Conservation (phyloP, 2,797 vertebrate genomes). For the Netta rufina region DNA sequence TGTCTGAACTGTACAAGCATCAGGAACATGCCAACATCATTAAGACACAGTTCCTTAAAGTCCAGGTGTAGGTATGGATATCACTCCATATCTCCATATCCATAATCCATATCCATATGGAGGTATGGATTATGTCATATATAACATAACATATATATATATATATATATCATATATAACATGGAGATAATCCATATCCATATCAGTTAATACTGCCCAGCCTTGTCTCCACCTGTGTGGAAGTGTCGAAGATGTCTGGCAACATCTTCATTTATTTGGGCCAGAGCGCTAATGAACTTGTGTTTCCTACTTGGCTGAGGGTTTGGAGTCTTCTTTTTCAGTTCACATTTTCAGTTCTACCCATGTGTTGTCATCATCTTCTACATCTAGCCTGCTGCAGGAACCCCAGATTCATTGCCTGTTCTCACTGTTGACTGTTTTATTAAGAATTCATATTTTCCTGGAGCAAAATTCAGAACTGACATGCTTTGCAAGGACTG, state of each 20-base stretch:
- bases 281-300: not conserved
- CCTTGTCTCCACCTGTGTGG: not conserved
- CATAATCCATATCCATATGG: no score
- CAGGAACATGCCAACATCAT: not conserved
- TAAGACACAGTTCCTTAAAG: not conserved
- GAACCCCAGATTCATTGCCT: not conserved
- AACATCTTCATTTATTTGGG: slow-evolving; percentile 30
- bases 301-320: slow-evolving; percentile 18
- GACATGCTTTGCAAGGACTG: not conserved
- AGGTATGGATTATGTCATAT: no score
- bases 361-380: slow-evolving; percentile 6
- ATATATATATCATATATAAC: no score
- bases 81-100: not conserved
- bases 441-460: no score
- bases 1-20: not conserved
- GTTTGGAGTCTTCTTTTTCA: slow-evolving; percentile 39
- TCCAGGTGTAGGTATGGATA: slow-evolving; percentile 6
- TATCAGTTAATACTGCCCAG: not conserved
- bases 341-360: not conserved
- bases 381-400: not conserved
- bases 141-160: no score
- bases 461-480: not conserved
- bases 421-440: not conserved
- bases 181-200: no score
- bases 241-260: slow-evolving; percentile 38